A percentile compares a stretch with the other conserved stretches of the same genome.
Evolutionary conservation across 2,888 invertebrate species (phyloP).

Genomic region (Rutpela maculata): DNA sequence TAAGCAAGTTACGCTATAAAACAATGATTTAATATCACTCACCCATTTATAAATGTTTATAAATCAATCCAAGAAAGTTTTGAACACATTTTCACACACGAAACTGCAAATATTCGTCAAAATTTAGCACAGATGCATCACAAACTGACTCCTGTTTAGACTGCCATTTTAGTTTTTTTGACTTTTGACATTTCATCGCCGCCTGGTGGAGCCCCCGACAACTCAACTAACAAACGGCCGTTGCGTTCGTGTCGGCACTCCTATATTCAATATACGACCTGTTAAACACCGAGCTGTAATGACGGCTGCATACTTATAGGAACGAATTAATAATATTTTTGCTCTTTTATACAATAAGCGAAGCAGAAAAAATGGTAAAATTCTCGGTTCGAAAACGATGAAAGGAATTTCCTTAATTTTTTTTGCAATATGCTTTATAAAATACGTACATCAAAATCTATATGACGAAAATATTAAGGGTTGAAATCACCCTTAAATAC

Average conservation of each 20-base stretch:
- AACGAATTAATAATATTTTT: background rate
- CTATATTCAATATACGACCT: background rate
- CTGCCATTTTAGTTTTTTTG: slow-evolving; percentile 54
- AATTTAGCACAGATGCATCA: slow-evolving; percentile 58
- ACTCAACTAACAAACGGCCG: background rate
- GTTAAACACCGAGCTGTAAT: background rate
- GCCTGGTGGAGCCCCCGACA: slow-evolving; percentile 16
- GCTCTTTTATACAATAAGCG: too few relatives aligned
- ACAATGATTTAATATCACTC: slow-evolving; percentile 35
- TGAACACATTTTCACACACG: slow-evolving; percentile 51
- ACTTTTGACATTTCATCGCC: slow-evolving; percentile 42
- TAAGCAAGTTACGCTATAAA: background rate
- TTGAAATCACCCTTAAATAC: too few relatives aligned
- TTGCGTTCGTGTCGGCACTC: background rate
- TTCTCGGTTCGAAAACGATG: too few relatives aligned
- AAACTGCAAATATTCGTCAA: slow-evolving; percentile 43
- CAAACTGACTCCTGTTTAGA: slow-evolving; percentile 53
- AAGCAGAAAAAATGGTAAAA: too few relatives aligned
- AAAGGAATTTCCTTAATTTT: too few relatives aligned
- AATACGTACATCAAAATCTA: too few relatives aligned
- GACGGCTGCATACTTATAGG: slow-evolving; percentile 31
- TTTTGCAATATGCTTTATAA: too few relatives aligned
- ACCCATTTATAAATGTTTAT: slow-evolving; percentile 43
- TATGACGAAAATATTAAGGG: too few relatives aligned
- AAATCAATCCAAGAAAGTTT: slow-evolving; percentile 41